phyloP scores from a whole-genome alignment of 2,888 invertebrate genomes.

The Odontocerum albicorne region DNA sequence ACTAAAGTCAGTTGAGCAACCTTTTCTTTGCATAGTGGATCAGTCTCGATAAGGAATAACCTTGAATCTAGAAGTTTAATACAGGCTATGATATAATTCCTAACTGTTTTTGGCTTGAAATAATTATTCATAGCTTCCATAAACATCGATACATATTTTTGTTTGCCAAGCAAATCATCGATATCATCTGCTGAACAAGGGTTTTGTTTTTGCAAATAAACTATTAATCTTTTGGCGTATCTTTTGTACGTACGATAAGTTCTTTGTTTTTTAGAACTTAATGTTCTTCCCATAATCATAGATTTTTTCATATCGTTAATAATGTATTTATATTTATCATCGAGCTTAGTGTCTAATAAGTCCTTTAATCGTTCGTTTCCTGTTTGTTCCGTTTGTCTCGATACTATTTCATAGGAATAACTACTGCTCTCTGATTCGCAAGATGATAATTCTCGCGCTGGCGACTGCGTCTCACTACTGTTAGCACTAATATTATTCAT shows the following conservation, averaged over 20 bases:
- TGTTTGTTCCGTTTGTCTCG: slow-evolving; percentile 11
- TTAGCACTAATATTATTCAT: slow-evolving; percentile 7
- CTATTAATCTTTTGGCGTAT: slow-evolving; percentile 54
- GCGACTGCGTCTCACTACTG: slow-evolving; percentile 17
- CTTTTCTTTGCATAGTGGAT: slow-evolving; percentile 55
- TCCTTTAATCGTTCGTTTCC: slow-evolving; percentile 45
- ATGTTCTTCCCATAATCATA: slow-evolving; percentile 55
- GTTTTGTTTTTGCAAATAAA: slow-evolving; percentile 54
- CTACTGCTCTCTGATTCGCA: slow-evolving; percentile 33
- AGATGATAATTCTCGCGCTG: slow-evolving; percentile 25
- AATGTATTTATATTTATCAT: slow-evolving; percentile 58
- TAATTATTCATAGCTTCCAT: slow-evolving; percentile 53
- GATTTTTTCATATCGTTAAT: slow-evolving; percentile 60
- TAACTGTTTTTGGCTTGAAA: slow-evolving; percentile 54
- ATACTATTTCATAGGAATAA: slow-evolving; percentile 35
- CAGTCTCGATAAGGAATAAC: slow-evolving; percentile 55
- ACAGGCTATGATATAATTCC: slow-evolving; percentile 56
- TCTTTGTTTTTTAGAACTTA: slow-evolving; percentile 53
- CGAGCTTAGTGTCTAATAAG: slow-evolving; percentile 56
- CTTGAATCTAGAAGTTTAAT: slow-evolving; percentile 55
- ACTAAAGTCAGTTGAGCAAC: slow-evolving; percentile 55
- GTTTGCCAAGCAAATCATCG: slow-evolving; percentile 53
- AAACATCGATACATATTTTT: slow-evolving; percentile 54
- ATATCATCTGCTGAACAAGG: slow-evolving; percentile 57
- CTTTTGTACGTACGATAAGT: slow-evolving; percentile 54